phyloP scores from a whole-genome alignment of 2,113 vertebrate species.

The Halichoerus grypus region DNA sequence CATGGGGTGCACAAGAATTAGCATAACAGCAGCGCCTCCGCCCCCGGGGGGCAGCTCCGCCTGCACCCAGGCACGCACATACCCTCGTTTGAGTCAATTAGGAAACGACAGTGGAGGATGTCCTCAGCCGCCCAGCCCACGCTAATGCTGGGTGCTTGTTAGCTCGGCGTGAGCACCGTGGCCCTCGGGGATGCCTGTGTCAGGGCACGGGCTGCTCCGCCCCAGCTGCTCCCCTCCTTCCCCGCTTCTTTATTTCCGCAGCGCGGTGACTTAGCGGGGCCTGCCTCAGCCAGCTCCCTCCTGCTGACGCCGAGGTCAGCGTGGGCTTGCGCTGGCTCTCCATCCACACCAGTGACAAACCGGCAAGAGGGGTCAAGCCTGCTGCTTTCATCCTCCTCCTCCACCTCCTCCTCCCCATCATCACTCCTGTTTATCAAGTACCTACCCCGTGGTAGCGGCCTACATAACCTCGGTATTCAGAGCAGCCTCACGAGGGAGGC shows the following conservation, averaged over 20 bases:
- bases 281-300: background rate
- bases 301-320: background rate
- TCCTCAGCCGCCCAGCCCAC: background rate
- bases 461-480: background rate
- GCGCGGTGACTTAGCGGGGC: background rate
- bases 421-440: background rate
- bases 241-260: background rate
- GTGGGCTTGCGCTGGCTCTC: background rate
- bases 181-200: background rate
- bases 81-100: slow-evolving; percentile 27
- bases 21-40: slow-evolving; percentile 16
- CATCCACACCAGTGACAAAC: background rate
- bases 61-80: background rate
- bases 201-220: background rate
- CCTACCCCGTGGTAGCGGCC: background rate
- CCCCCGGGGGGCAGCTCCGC: background rate
- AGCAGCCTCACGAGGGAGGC: background rate
- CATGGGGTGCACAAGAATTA: background rate
- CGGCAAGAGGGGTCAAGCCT: background rate
- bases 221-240: background rate
- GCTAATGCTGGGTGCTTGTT: background rate
- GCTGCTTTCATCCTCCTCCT: background rate
- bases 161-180: background rate
- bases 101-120: background rate
- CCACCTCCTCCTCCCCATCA: background rate